phyloP scores from a whole-genome alignment of 2,113 vertebrate species.

The Menidia beryllina region DNA sequence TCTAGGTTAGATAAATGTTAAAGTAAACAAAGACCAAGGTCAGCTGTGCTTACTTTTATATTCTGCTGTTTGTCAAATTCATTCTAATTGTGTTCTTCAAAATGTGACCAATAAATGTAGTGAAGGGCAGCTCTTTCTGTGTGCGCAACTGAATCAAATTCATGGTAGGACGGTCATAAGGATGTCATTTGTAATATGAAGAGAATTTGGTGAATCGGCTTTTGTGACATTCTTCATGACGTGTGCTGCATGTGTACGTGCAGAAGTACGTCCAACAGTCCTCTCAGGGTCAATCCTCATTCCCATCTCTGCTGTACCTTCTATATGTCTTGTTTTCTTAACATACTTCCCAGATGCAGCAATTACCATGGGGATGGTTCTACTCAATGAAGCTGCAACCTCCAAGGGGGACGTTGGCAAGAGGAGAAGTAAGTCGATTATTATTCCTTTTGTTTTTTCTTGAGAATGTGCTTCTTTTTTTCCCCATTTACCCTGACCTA shows the following conservation, averaged over 20 bases:
- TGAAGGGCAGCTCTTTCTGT: too few species aligned
- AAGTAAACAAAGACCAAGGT: too few species aligned
- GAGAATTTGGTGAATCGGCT: too few species aligned
- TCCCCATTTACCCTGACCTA: neutral
- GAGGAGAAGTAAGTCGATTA: slow-evolving; percentile 91
- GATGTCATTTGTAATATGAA: too few species aligned
- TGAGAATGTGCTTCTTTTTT: neutral
- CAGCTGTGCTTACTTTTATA: too few species aligned
- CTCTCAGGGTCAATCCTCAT: slow-evolving; percentile 10
- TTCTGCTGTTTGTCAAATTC: too few species aligned
- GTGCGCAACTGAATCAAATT: too few species aligned
- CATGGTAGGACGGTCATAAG: too few species aligned
- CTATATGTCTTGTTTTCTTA: slow-evolving; percentile 84
- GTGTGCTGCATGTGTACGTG: slow-evolving; percentile 10
- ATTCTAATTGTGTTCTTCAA: too few species aligned
- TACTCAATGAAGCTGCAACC: slow-evolving; percentile 97
- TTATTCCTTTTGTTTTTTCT: slow-evolving; percentile 3
- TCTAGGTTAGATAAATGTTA: too few species aligned
- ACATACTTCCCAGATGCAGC: slow-evolving; percentile 92
- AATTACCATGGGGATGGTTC: slow-evolving; percentile 99
- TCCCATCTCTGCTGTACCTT: neutral
- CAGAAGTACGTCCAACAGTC: slow-evolving; percentile 7
- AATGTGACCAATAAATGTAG: too few species aligned
- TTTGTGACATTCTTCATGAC: too few species aligned
- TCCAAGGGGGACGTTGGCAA: slow-evolving; percentile 98